Conservation (phyloP, 1,140 invertebrate genomes). For the Rhopalosiphum maidis region DNA sequence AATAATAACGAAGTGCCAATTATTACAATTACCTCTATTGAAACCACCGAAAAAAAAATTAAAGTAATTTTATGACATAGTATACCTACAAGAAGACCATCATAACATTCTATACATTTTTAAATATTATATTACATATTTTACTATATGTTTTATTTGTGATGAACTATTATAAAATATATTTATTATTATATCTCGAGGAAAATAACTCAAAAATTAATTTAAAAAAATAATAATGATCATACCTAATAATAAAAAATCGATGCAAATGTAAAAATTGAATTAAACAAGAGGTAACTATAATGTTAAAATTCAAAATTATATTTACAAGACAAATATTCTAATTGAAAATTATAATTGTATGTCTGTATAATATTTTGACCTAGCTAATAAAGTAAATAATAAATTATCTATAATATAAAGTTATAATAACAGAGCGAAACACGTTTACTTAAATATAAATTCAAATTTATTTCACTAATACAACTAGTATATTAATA, state of each 20-base stretch:
- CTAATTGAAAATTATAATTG: no score
- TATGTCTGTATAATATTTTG: neutral
- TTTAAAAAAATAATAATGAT: neutral
- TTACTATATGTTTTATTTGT: neutral
- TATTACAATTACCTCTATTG: slow-evolving; percentile 70
- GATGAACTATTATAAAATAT: neutral
- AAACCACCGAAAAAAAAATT: slow-evolving; percentile 17
- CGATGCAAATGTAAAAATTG: neutral
- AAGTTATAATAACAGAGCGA: neutral
- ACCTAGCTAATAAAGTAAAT: neutral
- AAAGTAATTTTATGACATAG: slow-evolving; percentile 23
- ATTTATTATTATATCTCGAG: neutral
- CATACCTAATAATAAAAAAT: neutral
- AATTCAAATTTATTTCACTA: slow-evolving; percentile 9
- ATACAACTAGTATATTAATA: neutral
- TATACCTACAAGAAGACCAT: neutral
- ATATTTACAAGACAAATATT: neutral
- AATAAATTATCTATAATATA: neutral
- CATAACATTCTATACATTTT: neutral
- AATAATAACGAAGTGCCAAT: slow-evolving; percentile 80
- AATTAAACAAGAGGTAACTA: neutral
- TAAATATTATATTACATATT: neutral
- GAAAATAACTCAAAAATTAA: neutral
- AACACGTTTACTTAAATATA: no score
- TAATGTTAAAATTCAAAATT: neutral